Evolutionary conservation across 1,140 invertebrate genomes (phyloP).

Genomic region (Zaprionus kolodkinae): DNA sequence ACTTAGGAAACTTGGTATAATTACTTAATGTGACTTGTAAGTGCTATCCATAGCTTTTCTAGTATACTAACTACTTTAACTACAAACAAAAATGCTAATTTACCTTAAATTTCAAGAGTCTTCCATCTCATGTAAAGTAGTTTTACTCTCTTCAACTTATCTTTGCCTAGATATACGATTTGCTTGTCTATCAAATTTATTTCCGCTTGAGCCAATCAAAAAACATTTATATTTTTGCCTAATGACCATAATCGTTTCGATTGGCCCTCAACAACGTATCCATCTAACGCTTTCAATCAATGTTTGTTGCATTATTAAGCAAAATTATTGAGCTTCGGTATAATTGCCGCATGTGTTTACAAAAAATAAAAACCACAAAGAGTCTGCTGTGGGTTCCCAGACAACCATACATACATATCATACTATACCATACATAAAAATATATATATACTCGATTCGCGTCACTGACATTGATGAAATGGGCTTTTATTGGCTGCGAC

Average conservation of each 20-base stretch:
- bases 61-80: not conserved
- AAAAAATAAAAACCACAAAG: conserved; percentile 34
- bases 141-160: not conserved
- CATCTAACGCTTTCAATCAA: conserved; percentile 33
- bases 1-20: not conserved
- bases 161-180: not conserved
- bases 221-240: conserved; percentile 13
- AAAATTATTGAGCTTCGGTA: conserved; percentile 59
- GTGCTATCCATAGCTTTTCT: not conserved
- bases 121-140: not conserved
- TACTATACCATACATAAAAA: conserved; percentile 6
- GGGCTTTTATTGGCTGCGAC: conserved; percentile 64
- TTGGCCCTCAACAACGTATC: conserved; percentile 29
- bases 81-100: not conserved
- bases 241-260: conserved; percentile 44
- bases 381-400: conserved; percentile 59
- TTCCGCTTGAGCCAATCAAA: not conserved
- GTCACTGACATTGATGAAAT: conserved; percentile 77
- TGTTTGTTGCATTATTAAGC: conserved; percentile 59
- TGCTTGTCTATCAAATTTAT: not conserved
- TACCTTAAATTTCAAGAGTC: not conserved
- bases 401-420: conserved; percentile 29
- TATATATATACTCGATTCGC: conserved; percentile 10
- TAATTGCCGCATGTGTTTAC: conserved; percentile 71
- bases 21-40: not conserved